Evolutionary conservation across 2,888 invertebrate species (phyloP).

Genomic region (Labia minor): DNA sequence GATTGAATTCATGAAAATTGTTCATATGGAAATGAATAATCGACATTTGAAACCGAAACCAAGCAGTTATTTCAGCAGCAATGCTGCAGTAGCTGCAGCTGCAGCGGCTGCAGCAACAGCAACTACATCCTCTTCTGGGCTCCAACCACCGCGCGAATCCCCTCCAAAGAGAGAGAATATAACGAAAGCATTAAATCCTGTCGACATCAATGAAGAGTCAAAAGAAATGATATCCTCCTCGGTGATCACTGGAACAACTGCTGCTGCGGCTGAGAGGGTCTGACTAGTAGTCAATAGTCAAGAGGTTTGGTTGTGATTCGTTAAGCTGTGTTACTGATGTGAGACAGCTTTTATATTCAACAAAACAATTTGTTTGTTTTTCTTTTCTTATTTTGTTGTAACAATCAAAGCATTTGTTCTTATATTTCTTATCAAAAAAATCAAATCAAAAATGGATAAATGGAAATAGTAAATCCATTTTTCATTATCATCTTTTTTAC

Average conservation of each 20-base stretch:
- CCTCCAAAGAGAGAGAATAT: conserved; percentile 14
- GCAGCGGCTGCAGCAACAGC: not conserved
- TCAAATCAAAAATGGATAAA: too few relatives aligned
- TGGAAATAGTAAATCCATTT: too few relatives aligned
- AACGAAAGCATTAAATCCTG: conserved; percentile 29
- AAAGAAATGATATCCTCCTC: conserved; percentile 13
- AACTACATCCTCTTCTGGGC: conserved; percentile 21
- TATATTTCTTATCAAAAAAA: too few relatives aligned
- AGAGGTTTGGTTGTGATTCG: conserved; percentile 32
- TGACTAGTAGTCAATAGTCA: conserved; percentile 36
- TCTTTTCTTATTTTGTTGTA: too few relatives aligned
- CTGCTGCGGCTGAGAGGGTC: conserved; percentile 30
- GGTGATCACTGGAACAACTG: not conserved
- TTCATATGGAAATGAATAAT: conserved; percentile 88
- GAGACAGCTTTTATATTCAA: too few relatives aligned
- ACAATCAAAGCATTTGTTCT: too few relatives aligned
- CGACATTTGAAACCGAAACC: conserved; percentile 73
- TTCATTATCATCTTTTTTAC: too few relatives aligned
- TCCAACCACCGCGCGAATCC: conserved; percentile 15
- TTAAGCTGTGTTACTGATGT: too few relatives aligned
- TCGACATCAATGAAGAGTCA: not conserved
- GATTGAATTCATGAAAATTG: conserved; percentile 88
- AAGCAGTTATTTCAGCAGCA: conserved; percentile 62
- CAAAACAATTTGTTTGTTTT: too few relatives aligned
- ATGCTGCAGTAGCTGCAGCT: conserved; percentile 25